These are phyloP conservation scores for Syngnathus floridae DNA, from an alignment of 2,113 vertebrate species.

Conservation along the genomic window DNA sequence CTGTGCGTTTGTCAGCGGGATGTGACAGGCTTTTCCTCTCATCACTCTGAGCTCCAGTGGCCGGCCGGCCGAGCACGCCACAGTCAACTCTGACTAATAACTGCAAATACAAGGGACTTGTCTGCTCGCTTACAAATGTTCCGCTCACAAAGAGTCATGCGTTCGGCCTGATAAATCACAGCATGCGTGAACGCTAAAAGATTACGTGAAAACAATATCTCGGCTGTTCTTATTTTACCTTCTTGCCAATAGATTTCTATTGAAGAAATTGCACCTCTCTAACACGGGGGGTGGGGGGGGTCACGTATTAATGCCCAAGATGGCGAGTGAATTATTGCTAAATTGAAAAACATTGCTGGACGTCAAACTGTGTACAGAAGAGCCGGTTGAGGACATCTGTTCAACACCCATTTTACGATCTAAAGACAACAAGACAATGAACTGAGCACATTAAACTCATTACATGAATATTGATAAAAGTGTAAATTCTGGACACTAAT, in stretches of 20 bases:
- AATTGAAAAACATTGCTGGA: slow-evolving; percentile 19
- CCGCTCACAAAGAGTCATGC: slow-evolving; percentile 56
- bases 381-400: slow-evolving; percentile 31
- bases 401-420: slow-evolving; percentile 45
- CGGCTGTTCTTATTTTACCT: slow-evolving; percentile 59
- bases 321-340: slow-evolving; percentile 42
- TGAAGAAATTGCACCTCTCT: slow-evolving; percentile 8
- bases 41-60: slow-evolving; percentile 69
- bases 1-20: slow-evolving; percentile 68
- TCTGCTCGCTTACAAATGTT: slow-evolving; percentile 63
- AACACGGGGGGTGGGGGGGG: slow-evolving; percentile 7
- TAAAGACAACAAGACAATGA: slow-evolving; percentile 23
- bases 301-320: slow-evolving; percentile 7
- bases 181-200: slow-evolving; percentile 49
- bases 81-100: slow-evolving; percentile 75
- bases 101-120: slow-evolving; percentile 66
- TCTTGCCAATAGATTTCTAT: slow-evolving; percentile 55
- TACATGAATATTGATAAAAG: slow-evolving; percentile 45
- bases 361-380: slow-evolving; percentile 37
- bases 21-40: slow-evolving; percentile 68
- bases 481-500: slow-evolving; percentile 23
- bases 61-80: slow-evolving; percentile 48
- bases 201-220: slow-evolving; percentile 61
- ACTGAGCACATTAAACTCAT: slow-evolving; percentile 32
- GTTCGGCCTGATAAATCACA: slow-evolving; percentile 66